Conservation (phyloP, 2,888 invertebrate genomes). For the Netelia virgata region DNA sequence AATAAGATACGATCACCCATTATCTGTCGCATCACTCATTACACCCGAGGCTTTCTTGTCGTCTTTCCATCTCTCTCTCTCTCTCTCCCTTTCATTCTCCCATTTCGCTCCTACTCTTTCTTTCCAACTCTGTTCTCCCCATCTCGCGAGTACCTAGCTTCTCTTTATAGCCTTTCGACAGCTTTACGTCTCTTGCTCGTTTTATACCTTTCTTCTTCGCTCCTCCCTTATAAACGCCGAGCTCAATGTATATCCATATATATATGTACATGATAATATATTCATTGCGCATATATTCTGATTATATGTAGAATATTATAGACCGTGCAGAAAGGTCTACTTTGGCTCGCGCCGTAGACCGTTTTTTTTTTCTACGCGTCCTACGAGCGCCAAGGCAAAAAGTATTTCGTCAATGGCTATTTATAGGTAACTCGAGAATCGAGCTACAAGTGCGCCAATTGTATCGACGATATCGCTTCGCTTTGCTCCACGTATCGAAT, state of each 20-base stretch:
- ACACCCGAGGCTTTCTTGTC: slow-evolving; percentile 66
- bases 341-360: no score
- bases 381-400: no score
- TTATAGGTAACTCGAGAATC: no score
- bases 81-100: slow-evolving; percentile 35
- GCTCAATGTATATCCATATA: slow-evolving; percentile 6
- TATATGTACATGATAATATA: background rate
- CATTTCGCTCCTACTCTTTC: slow-evolving; percentile 40
- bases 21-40: slow-evolving; percentile 80
- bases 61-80: slow-evolving; percentile 45
- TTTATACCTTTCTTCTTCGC: slow-evolving; percentile 40
- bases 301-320: no score
- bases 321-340: no score
- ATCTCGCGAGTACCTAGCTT: slow-evolving; percentile 72
- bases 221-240: slow-evolving; percentile 37
- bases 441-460: no score
- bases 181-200: slow-evolving; percentile 71
- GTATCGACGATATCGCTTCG: no score
- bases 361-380: no score
- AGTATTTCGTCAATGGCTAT: no score
- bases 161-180: slow-evolving; percentile 73
- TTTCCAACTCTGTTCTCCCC: slow-evolving; percentile 33
- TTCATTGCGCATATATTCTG: no score
- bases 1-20: slow-evolving; percentile 76
- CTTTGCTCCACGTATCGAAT: no score